phyloP scores from a whole-genome alignment of 2,797 vertebrate species.

The Siniperca obscura region DNA sequence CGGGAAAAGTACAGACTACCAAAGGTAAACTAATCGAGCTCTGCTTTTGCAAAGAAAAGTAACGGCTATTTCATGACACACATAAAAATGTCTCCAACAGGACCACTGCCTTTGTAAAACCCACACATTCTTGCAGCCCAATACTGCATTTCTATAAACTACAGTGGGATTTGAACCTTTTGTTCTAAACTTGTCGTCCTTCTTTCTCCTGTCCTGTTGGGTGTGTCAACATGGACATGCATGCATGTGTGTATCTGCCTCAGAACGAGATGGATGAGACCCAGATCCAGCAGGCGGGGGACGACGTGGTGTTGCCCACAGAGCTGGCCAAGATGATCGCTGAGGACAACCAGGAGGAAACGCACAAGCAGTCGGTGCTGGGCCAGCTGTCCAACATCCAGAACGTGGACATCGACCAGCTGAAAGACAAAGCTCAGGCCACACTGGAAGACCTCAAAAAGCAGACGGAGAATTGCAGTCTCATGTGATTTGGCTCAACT shows the following conservation, averaged over 20 bases:
- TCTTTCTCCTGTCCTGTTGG: constrained; percentile 11
- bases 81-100: background rate
- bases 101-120: background rate
- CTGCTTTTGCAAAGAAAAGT: background rate
- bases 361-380: constrained; percentile 92
- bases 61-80: background rate
- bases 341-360: constrained; percentile 94
- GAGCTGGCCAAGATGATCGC: constrained; percentile 99
- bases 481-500: constrained; percentile 88
- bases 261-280: constrained; percentile 94
- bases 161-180: background rate
- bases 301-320: constrained; percentile 92
- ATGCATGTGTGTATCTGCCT: constrained; percentile 19
- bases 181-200: background rate
- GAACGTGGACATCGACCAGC: constrained; percentile 93
- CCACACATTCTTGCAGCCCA: background rate
- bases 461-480: constrained; percentile 93
- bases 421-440: constrained; percentile 97
- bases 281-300: constrained; percentile 95
- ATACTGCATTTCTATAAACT: background rate
- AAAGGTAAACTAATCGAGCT: constrained; percentile 86
- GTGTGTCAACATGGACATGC: background rate
- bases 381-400: constrained; percentile 95
- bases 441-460: constrained; percentile 96
- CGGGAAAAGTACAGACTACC: constrained; percentile 96